phyloP scores from a whole-genome alignment of 1,140 invertebrate species.

The Sweltsa coloradensis region DNA sequence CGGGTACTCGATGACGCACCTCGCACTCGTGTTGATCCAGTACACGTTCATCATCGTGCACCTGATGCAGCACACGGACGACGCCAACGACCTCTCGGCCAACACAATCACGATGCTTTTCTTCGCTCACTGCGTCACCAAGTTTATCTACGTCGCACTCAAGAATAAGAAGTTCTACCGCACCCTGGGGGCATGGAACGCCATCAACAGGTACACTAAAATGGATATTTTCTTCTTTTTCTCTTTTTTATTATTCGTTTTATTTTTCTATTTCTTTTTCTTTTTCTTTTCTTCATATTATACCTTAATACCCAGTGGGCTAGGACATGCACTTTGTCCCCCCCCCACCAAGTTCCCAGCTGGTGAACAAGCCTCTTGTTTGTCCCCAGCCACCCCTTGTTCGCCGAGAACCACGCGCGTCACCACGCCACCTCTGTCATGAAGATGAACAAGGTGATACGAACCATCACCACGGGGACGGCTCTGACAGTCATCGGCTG shows the following conservation, averaged over 20 bases:
- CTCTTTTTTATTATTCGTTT: no score
- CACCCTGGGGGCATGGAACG: constrained; percentile 23
- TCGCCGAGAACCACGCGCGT: constrained; percentile 64
- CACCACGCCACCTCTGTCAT: constrained; percentile 59
- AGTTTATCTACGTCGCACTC: constrained; percentile 56
- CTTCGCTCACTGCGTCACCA: constrained; percentile 63
- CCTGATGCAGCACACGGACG: constrained; percentile 53
- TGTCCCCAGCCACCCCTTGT: constrained; percentile 69
- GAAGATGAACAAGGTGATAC: constrained; percentile 61
- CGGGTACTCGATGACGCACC: constrained; percentile 19
- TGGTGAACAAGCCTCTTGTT: no score
- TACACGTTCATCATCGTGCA: constrained; percentile 46
- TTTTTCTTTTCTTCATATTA: no score
- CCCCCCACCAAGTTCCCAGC: no score
- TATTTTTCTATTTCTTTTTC: no score
- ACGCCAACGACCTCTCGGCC: constrained; percentile 65
- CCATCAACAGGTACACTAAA: constrained; percentile 67
- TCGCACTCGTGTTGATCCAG: constrained; percentile 18
- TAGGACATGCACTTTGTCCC: no score
- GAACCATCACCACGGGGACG: constrained; percentile 42
- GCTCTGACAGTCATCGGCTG: constrained; percentile 33
- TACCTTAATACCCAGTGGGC: no score
- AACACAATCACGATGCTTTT: constrained; percentile 71
- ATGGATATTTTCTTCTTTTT: no score
- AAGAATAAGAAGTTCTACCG: constrained; percentile 61